Evolutionary conservation across 2,888 invertebrate genomes (phyloP).

Genomic region (Drosophila meridiana): DNA sequence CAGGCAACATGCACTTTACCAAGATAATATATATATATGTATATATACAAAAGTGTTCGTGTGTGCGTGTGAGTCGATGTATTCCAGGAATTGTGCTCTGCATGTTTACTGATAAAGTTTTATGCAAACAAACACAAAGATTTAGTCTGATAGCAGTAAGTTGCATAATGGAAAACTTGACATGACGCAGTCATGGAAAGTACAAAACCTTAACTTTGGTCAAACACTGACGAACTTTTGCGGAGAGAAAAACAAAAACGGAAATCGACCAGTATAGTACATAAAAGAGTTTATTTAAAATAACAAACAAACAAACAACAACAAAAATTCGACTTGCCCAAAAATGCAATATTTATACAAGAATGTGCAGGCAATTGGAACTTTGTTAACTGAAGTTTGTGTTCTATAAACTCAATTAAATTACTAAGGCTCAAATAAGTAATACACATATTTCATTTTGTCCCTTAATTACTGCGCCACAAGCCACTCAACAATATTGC

Average conservation of each 20-base stretch:
- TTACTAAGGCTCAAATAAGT: background rate
- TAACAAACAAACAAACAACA: background rate
- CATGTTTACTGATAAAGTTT: conserved; percentile 35
- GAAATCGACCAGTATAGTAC: conserved; percentile 1
- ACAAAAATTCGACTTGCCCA: background rate
- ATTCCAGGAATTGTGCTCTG: conserved; percentile 34
- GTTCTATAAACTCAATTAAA: background rate
- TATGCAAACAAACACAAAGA: conserved; percentile 15
- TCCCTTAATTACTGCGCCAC: background rate
- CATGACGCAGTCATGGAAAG: conserved; percentile 2
- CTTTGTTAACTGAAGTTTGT: background rate
- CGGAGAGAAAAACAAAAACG: background rate
- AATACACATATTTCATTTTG: background rate
- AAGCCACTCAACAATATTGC: background rate
- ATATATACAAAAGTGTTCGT: too few relatives aligned
- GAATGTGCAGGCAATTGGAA: background rate
- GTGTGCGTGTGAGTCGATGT: background rate
- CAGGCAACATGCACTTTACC: conserved; percentile 40
- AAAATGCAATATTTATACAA: background rate
- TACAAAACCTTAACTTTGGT: conserved; percentile 11
- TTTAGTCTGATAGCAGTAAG: conserved; percentile 25
- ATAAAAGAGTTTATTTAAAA: conserved; percentile 4
- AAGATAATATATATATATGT: background rate
- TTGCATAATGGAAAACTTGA: conserved; percentile 31
- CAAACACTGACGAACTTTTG: conserved; percentile 1